Base-by-base conservation (phyloP, 1,140 invertebrate genomes). In the Limonius californicus region DNA sequence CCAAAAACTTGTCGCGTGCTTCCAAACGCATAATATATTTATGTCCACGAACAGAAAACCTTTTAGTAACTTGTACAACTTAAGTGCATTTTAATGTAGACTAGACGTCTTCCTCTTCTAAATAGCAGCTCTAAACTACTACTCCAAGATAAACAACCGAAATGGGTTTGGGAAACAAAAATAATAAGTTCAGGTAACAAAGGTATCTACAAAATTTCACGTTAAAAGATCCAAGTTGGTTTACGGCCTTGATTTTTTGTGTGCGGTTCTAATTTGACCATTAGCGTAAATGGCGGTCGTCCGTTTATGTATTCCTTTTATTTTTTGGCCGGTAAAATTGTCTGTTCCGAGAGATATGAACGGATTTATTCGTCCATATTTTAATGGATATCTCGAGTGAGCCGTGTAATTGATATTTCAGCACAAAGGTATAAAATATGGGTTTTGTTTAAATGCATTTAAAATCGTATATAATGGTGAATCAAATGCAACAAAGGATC, bases 31-130 rank as follows among this genome's bases (percentile, higher is more conserved):
- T 54, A 54, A 61, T 61, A 39, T 42, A 61, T 61, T 61, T 61
- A 61, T 47, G 47, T 61, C 32, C 12, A 50, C 23, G 55, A 62
- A 66, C 62, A 55, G 65, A 64, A 64, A 64, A 30, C 62, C 65
- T 67, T 70, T 70, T 70, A 70, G 65, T 67, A 62, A 61, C 65
- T 69, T 66, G 67, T 68, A 69, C 61, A 18, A 65, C 64, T 64
- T 70, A 70, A 70, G 69, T 68, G 69, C 69, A 62, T 70, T 70
- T 69, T 70, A 69, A 69, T 70, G 69, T 70, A 63, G 43, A 57
- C 67, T 63, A 65, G 65, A 68, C 64, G 62, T 66, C 23, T 64
- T 65, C 62, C 65, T 70, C 64, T 70, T 68, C 64, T 61, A 61
- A 61, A 64, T 53, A 55, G 56, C 55, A 15, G 58, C 47, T 65